Percentiles rank a stretch among this genome's conserved stretches.
Evolutionary conservation across 2,113 vertebrate species (phyloP).

Genomic region (Plestiodon gilberti): DNA sequence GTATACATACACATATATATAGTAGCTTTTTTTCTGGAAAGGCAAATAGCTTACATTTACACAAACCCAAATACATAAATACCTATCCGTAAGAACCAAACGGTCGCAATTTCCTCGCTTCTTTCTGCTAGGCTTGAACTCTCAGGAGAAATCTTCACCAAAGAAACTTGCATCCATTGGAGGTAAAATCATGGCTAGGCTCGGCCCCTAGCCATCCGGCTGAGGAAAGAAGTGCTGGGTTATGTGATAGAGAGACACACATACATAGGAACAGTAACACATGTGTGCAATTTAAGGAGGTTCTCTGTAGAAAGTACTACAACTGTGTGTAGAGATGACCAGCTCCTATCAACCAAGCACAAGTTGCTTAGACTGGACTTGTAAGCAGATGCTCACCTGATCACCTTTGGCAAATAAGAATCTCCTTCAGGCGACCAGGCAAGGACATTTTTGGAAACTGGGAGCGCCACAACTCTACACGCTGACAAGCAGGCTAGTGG

Average conservation of each 20-base stretch:
- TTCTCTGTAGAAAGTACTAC: slow-evolving; percentile 76
- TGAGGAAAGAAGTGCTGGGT: slow-evolving; percentile 97
- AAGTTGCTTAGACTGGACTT: slow-evolving; percentile 10
- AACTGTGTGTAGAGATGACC: slow-evolving; percentile 48
- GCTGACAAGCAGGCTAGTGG: neutral
- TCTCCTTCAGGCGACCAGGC: no score
- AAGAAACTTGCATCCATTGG: slow-evolving; percentile 94
- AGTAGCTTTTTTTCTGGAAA: slow-evolving; percentile 83
- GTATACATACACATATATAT: no score
- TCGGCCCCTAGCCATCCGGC: slow-evolving; percentile 98
- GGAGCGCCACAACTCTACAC: neutral
- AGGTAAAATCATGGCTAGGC: slow-evolving; percentile 95
- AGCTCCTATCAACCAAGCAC: slow-evolving; percentile 36
- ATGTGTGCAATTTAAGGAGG: slow-evolving; percentile 88
- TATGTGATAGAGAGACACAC: slow-evolving; percentile 99
- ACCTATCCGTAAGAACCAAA: slow-evolving; percentile 99
- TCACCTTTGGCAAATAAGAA: slow-evolving; percentile 11
- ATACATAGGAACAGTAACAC: slow-evolving; percentile 94
- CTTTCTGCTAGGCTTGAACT: slow-evolving; percentile 96
- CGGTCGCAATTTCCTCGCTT: slow-evolving; percentile 97
- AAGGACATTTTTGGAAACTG: neutral
- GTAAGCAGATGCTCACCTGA: slow-evolving; percentile 38
- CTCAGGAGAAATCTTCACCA: slow-evolving; percentile 96
- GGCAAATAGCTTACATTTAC: slow-evolving; percentile 97
- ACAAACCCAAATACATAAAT: slow-evolving; percentile 99